These are phyloP conservation scores for Nomada ruficornis DNA, from an alignment of 2,888 invertebrate species.

Conservation along the genomic window DNA sequence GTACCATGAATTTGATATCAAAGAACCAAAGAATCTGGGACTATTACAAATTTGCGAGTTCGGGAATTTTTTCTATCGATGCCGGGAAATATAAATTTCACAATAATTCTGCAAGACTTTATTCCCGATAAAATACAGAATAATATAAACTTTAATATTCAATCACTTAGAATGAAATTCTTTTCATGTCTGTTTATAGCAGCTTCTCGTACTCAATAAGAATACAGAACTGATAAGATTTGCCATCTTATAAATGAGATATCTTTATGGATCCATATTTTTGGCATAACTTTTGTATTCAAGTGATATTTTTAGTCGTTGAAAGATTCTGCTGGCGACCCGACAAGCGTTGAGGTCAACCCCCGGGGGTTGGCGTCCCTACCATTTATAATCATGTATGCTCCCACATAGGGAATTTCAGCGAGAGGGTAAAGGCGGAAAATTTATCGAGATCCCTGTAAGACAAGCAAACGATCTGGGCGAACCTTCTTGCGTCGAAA, in stretches of 20 bases:
- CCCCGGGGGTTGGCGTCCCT: constrained; percentile 50
- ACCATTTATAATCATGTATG: constrained; percentile 62
- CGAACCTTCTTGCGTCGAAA: constrained; percentile 29
- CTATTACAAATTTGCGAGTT: background rate
- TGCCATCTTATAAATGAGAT: background rate
- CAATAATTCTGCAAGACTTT: no score
- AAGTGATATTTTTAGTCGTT: constrained; percentile 50
- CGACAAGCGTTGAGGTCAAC: constrained; percentile 57
- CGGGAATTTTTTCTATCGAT: background rate
- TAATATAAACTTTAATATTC: no score
- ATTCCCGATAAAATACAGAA: no score
- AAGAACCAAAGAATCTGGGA: background rate
- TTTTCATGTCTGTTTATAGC: no score
- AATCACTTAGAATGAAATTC: no score
- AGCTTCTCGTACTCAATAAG: no score
- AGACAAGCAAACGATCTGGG: constrained; percentile 38
- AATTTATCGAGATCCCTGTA: constrained; percentile 53
- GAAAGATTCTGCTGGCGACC: constrained; percentile 53
- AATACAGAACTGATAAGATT: background rate
- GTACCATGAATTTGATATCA: constrained; percentile 17
- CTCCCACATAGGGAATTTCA: constrained; percentile 45
- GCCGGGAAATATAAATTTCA: no score
- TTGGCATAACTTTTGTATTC: constrained; percentile 47
- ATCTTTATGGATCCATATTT: constrained; percentile 26
- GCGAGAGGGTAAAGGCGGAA: constrained; percentile 33